Base-by-base conservation (phyloP, 37 sponge, comb jelly and placozoan species). In the Petrosia ficiformis region DNA sequence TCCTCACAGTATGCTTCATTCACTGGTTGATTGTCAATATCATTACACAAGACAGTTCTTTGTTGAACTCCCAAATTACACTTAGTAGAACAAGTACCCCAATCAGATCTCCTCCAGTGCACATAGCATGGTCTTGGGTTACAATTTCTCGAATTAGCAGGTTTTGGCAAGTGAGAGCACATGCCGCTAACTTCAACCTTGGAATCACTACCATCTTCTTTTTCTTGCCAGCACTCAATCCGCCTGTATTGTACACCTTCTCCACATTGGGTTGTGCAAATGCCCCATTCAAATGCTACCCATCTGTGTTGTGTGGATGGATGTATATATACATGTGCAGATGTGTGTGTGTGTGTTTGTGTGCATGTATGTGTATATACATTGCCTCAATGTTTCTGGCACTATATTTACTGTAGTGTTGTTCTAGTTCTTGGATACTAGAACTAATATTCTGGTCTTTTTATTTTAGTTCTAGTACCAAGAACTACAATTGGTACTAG, bases 221-320 rank as follows among this genome's bases (percentile, higher is more conserved):
- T 38, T 10, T 41, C 30, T 40, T 69, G 68, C 24, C 28, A 29
- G 52, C 87, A 87, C 66, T 77, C 40, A 0, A 87, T 73, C 3
- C 3, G 3, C 21, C 87, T 54, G 1, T 25, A 39, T 38, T 75
- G 87, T 19, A 34, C 19, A 16, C 82, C 87, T 28, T 68, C 44
- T 22, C 77, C 82, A 81, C 87, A 87, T 16, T 24, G 25, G 22
- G 48, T 33, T 14, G 77, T 64, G 42, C 87, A 87, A 16, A 6
- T 14, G 2, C 64, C 57, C 87, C 87, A 87, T n/a, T 35, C 61
- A 0, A 71, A 59, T 66, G 28, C 72, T 40, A 52, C 28, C 87
- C 87, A 87, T 57, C 87, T 87, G 68, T 0, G n/a, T n/a, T n/a
- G n/a, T n/a, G n/a, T n/a, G n/a, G n/a, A n/a, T n/a, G n/a, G n/a